Base-by-base conservation (phyloP, 2,113 vertebrate genomes). In the Onychorhynchus coronatus region DNA sequence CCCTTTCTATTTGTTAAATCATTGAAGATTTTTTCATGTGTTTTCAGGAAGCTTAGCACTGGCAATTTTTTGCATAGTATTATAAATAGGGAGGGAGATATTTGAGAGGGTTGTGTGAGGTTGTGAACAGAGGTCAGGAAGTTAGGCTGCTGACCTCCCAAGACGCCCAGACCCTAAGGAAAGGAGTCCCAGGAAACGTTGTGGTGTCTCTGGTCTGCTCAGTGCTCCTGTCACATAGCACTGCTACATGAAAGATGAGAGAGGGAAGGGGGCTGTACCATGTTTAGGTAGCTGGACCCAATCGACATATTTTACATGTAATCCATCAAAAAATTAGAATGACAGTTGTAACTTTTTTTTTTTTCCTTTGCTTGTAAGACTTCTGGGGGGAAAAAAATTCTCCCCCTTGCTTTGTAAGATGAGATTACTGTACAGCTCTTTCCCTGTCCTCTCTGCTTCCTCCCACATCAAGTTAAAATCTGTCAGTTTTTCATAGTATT, bases 171-270 rank as follows among this genome's bases (percentile, higher is more conserved):
- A 20, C 53, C 18, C 25, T 67, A 47, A 63, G 47, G 62, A 70
- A 59, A 27, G 37, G 7, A 41, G 8, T 83, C 14, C 9, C 6
- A 79, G 50, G 50, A 70, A 41, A 17, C 0, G 0, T 33, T 0
- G 0, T 41, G 0, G 0, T 77, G 41, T 28, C 31, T 58, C 13
- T 76, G 41, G 6, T 62, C 46, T 76, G 25, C 22, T 68, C 24
- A 31, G 33, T 9, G 28, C 14, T 91, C 12, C 33, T 71, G 30
- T 53, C 59, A 22, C 0, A 1, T 41, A 49, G 47, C 0, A 0
- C 28, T 72, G 35, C n/a, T 55, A 0, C 5, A 1, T 71, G 66
- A 49, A 62, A 62, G 12, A 10, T 56, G 35, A 33, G 20, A 33
- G 53, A 63, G 27, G 12, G 23, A 10, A 33, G 2, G 8, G 12